These are phyloP conservation scores for Aporophyla lueneburgensis DNA, from an alignment of 2,888 invertebrate species.

Conservation along the genomic window DNA sequence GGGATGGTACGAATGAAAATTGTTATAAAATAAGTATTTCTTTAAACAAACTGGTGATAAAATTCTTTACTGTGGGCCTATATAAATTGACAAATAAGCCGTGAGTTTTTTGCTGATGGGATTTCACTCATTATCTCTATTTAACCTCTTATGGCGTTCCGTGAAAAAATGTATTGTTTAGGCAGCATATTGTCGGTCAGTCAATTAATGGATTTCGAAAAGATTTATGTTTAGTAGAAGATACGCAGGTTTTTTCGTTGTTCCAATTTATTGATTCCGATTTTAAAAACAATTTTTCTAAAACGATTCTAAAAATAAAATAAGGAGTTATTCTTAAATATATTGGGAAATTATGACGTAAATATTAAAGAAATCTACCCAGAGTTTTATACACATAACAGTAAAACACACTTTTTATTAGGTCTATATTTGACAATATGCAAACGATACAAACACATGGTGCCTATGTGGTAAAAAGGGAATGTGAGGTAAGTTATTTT, in stretches of 20 bases:
- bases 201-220: background rate
- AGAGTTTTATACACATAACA: background rate
- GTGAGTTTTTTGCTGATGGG: no score
- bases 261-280: background rate
- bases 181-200: background rate
- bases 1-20: slow-evolving; percentile 28
- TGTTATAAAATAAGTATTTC: background rate
- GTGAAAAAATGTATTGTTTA: background rate
- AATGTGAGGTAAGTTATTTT: background rate
- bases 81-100: background rate
- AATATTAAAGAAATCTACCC: background rate
- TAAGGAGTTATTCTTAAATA: background rate
- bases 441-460: background rate
- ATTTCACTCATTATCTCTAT: no score
- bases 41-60: background rate
- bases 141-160: background rate
- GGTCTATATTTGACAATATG: background rate
- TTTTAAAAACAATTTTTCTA: background rate
- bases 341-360: background rate
- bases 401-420: background rate
- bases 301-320: background rate
- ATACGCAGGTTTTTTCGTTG: background rate
- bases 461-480: background rate
- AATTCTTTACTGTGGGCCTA: background rate
- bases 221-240: background rate